These are phyloP conservation scores for Palythoa grandiflora DNA, from an alignment of 92 coral and sea anemone genomes.

Conservation along the genomic window DNA sequence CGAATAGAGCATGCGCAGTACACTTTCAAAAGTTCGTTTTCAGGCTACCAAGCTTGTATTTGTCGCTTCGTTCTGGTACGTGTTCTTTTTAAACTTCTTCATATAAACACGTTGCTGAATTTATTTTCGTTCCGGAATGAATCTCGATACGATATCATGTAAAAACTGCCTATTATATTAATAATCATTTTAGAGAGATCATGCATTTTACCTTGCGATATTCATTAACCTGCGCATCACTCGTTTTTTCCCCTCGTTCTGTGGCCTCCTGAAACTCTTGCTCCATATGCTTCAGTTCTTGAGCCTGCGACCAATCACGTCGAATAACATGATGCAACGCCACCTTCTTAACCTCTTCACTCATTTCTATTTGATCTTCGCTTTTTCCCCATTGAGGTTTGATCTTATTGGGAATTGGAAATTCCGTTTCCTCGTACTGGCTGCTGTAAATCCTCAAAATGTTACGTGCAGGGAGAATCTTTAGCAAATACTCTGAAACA, in stretches of 20 bases:
- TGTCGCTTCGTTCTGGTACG: too few species aligned
- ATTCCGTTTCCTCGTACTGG: slow-evolving; percentile 78
- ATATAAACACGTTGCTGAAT: too few species aligned
- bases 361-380: slow-evolving; percentile 70
- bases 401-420: slow-evolving; percentile 88
- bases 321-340: slow-evolving; percentile 93
- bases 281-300: slow-evolving; percentile 60
- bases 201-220: slow-evolving; percentile 54
- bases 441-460: slow-evolving; percentile 86
- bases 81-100: too few species aligned
- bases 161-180: too few species aligned
- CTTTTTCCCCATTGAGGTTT: slow-evolving; percentile 55
- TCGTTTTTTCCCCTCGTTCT: slow-evolving; percentile 37
- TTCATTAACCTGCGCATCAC: slow-evolving; percentile 36
- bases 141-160: too few species aligned
- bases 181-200: not conserved
- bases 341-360: slow-evolving; percentile 67
- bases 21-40: too few species aligned
- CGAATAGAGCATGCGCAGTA: too few species aligned
- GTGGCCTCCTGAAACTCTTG: slow-evolving; percentile 52
- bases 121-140: too few species aligned
- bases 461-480: slow-evolving; percentile 68
- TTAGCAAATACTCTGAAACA: slow-evolving; percentile 75
- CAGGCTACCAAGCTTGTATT: too few species aligned
- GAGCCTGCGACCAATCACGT: slow-evolving; percentile 51